phyloP scores from a whole-genome alignment of 2,888 invertebrate genomes.

The Epinotia nisella region DNA sequence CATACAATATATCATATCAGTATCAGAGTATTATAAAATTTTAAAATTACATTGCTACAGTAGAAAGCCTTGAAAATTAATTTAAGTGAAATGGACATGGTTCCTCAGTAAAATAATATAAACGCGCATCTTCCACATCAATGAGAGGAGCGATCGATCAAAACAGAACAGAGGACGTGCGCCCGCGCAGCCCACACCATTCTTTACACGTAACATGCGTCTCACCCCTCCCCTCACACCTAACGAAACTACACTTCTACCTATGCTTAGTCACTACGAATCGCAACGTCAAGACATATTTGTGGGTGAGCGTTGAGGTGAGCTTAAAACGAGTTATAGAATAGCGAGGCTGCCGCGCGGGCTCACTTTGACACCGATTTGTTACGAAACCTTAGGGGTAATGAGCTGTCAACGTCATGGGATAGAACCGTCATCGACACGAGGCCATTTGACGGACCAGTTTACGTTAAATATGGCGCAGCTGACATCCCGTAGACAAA shows the following conservation, averaged over 20 bases:
- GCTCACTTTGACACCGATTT: slow-evolving; percentile 19
- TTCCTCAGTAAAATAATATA: no score
- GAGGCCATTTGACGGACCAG: neutral
- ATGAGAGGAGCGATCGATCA: slow-evolving; percentile 30
- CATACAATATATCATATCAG: no score
- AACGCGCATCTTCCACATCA: neutral
- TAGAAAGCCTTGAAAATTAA: neutral
- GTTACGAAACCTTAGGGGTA: slow-evolving; percentile 26
- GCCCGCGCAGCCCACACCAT: slow-evolving; percentile 25
- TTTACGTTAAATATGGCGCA: neutral
- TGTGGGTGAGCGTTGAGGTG: no score
- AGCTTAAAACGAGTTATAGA: no score
- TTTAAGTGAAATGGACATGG: neutral
- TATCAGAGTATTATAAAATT: no score
- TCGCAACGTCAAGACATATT: no score
- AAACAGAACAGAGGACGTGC: slow-evolving; percentile 17
- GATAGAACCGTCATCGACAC: slow-evolving; percentile 6
- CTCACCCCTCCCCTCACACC: no score
- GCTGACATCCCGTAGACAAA: neutral
- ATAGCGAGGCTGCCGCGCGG: neutral
- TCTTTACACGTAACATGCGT: no score
- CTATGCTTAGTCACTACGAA: no score
- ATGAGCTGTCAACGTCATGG: slow-evolving; percentile 29
- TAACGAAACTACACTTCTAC: no score
- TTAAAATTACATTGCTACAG: no score